phyloP scores from a whole-genome alignment of 2,113 vertebrate genomes.

The Tenrec ecaudatus region DNA sequence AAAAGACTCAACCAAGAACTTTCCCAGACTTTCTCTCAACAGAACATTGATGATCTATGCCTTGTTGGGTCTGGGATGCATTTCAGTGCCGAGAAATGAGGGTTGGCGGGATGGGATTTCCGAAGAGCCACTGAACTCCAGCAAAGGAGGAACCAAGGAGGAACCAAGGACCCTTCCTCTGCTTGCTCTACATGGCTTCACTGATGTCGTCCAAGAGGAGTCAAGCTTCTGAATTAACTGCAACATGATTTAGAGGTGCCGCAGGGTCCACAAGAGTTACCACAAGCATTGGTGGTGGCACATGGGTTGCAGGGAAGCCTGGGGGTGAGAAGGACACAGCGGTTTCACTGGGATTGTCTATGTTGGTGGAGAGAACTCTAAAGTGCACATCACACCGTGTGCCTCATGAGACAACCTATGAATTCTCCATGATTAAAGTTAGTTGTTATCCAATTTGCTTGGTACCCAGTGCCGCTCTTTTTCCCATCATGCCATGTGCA shows the following conservation, averaged over 20 bases:
- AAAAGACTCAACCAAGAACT: background rate
- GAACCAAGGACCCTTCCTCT: constrained; percentile 36
- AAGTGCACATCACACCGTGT: background rate
- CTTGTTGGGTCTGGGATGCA: background rate
- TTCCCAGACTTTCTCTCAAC: background rate
- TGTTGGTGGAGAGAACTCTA: background rate
- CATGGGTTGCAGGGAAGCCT: constrained; percentile 80
- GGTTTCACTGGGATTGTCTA: background rate
- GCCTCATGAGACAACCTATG: background rate
- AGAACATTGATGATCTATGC: background rate
- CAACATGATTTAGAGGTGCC: constrained; percentile 9
- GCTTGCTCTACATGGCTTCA: constrained; percentile 60
- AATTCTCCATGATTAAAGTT: background rate
- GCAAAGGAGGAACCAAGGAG: constrained; percentile 46
- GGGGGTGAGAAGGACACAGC: background rate
- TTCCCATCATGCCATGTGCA: background rate
- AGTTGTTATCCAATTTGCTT: background rate
- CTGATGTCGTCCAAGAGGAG: constrained; percentile 60
- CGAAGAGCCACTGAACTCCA: background rate
- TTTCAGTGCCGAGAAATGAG: background rate
- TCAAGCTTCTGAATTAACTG: constrained; percentile 41
- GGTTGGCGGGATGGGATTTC: background rate
- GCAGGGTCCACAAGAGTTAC: constrained; percentile 54
- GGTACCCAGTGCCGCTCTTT: background rate
- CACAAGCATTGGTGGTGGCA: constrained; percentile 69